Base-by-base conservation (phyloP, 2,888 invertebrate genomes). In the Pycnomerus fuliginosus region DNA sequence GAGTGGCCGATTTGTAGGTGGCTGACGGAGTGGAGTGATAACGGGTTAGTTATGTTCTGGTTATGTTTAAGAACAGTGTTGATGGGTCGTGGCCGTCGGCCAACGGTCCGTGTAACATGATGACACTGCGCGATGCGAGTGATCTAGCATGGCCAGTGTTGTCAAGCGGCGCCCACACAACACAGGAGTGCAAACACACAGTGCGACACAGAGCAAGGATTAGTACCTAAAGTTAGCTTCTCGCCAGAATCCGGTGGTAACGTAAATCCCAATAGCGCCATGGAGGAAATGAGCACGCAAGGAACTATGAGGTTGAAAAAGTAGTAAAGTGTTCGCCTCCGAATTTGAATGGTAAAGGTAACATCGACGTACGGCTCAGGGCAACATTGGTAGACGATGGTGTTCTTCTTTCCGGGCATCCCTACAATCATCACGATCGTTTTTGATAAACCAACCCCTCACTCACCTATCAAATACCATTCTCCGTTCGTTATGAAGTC, bases 271-370 rank as follows among this genome's bases (percentile, higher is more conserved):
- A 99, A 82, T 60, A 99, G 84, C 60, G 97, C 96, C 92, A 98
- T 96, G 60, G 96, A 94, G 53, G 97, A 94, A 73, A 99, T 98
- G 68, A 99, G 85, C 68, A 98, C 93, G 74, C 97, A 97, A 61
- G 98, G 99, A 68, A 98, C 94, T 75, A 99, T 97, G 75, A 99
- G 85, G 80, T 99, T 99, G 84, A 98, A 95, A 79, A 96, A 96
- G 80, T 98, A 98, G 82, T 97, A 98, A 65, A 98, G 80, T 33
- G 97, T 97, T 67, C 97, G 82, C 70, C 98, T 82, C 61, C 97
- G 83, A 67, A 99, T 94, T 79, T 91, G 90, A 73, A 99, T 93
- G 59, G 90, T 92, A 76, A 96, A 98, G 23, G 97, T 97, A 52
- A 99, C 88, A 71, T 95, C 94, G 60, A 96, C 87, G 76, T 93